Conservation (phyloP, 2,888 invertebrate species). For the Campoletis raptor region DNA sequence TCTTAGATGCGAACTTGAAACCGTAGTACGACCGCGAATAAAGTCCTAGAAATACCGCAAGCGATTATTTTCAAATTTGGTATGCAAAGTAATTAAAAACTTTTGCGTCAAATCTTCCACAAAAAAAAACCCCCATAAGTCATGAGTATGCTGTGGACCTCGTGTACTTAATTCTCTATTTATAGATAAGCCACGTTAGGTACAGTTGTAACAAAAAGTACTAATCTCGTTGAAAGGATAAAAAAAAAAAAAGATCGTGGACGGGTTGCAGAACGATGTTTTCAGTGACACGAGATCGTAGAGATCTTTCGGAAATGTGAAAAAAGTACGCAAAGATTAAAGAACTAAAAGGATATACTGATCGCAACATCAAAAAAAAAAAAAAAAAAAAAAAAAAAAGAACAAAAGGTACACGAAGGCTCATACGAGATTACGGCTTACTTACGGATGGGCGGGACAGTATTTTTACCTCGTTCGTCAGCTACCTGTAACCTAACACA, state of each 20-base stretch:
- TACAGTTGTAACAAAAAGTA: not conserved
- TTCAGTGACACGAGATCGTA: not conserved
- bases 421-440: conserved; percentile 19
- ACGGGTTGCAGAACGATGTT: not conserved
- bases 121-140: not conserved
- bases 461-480: not conserved
- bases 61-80: not conserved
- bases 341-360: not conserved
- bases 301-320: not conserved
- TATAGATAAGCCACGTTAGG: not conserved
- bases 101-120: not conserved
- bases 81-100: too few species aligned
- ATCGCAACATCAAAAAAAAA: not conserved
- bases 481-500: conserved; percentile 13
- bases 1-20: not conserved
- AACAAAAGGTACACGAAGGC: not conserved
- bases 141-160: not conserved
- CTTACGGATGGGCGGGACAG: not conserved
- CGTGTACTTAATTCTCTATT: not conserved
- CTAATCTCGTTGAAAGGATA: not conserved
- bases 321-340: not conserved
- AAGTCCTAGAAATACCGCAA: not conserved
- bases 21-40: not conserved
- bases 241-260: not conserved
- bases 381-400: not conserved